Evolutionary conservation across 2,797 vertebrate species (phyloP).

Genomic region (Euphonia xanthogaster): DNA sequence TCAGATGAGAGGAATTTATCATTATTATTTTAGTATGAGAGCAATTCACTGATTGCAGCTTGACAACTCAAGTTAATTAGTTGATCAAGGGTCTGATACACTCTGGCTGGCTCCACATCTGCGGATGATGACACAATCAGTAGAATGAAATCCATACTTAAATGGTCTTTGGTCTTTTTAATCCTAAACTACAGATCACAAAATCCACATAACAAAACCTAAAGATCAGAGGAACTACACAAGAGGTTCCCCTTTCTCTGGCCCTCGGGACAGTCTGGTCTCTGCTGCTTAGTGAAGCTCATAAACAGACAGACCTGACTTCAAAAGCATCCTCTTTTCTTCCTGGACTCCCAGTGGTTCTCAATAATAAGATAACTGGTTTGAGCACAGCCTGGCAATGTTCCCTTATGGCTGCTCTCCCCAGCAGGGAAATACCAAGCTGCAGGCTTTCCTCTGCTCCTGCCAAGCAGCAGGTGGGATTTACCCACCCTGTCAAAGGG

Average conservation of each 20-base stretch:
- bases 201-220: slow-evolving; percentile 35
- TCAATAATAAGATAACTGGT: neutral
- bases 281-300: neutral
- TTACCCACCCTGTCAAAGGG: neutral
- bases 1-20: slow-evolving; percentile 38
- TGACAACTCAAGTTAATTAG: slow-evolving; percentile 53
- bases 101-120: slow-evolving; percentile 17
- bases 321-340: slow-evolving; percentile 19
- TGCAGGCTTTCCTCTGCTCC: neutral
- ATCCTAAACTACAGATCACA: slow-evolving; percentile 30
- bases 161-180: slow-evolving; percentile 33
- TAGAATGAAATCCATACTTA: slow-evolving; percentile 3
- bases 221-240: slow-evolving; percentile 26
- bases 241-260: neutral
- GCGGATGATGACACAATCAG: neutral
- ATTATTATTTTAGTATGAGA: slow-evolving; percentile 34
- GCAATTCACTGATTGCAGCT: slow-evolving; percentile 38
- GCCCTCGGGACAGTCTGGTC: neutral
- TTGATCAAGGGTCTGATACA: slow-evolving; percentile 47
- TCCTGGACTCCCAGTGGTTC: neutral
- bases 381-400: neutral
- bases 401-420: neutral
- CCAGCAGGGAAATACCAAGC: neutral
- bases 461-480: neutral
- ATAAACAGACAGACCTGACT: neutral